These are phyloP conservation scores for Carassius gibelio DNA, from an alignment of 2,113 vertebrate species.

Conservation along the genomic window DNA sequence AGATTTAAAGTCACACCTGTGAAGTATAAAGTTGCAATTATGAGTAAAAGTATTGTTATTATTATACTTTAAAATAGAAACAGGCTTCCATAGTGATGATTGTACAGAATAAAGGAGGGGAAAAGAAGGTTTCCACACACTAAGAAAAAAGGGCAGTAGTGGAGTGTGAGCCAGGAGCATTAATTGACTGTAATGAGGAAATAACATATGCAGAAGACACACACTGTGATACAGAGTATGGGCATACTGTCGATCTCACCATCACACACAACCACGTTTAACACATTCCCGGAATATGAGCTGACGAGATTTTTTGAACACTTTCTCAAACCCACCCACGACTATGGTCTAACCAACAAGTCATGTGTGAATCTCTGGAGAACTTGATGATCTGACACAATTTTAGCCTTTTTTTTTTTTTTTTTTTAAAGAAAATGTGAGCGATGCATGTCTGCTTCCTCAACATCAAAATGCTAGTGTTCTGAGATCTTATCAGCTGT, in stretches of 20 bases:
- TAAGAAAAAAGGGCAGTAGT: constrained; percentile 49
- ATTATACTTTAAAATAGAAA: not conserved
- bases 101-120: not conserved
- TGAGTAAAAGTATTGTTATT: not conserved
- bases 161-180: constrained; percentile 67
- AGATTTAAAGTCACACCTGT: no score
- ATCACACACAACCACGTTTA: constrained; percentile 13
- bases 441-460: not conserved
- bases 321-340: constrained; percentile 25
- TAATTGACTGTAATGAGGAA: constrained; percentile 77
- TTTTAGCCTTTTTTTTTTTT: constrained; percentile 27
- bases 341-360: constrained; percentile 14
- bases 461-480: not conserved
- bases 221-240: constrained; percentile 67
- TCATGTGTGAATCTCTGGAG: not conserved
- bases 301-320: constrained; percentile 11
- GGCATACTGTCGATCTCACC: constrained; percentile 68
- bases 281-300: constrained; percentile 27
- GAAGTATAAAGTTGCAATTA: not conserved
- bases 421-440: constrained; percentile 7
- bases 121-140: constrained; percentile 48
- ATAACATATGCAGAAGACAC: constrained; percentile 71
- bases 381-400: constrained; percentile 17
- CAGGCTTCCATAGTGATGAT: constrained; percentile 44
- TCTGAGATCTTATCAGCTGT: not conserved